Conservation (phyloP, 2,888 invertebrate genomes). For the Agrypnus murinus region DNA sequence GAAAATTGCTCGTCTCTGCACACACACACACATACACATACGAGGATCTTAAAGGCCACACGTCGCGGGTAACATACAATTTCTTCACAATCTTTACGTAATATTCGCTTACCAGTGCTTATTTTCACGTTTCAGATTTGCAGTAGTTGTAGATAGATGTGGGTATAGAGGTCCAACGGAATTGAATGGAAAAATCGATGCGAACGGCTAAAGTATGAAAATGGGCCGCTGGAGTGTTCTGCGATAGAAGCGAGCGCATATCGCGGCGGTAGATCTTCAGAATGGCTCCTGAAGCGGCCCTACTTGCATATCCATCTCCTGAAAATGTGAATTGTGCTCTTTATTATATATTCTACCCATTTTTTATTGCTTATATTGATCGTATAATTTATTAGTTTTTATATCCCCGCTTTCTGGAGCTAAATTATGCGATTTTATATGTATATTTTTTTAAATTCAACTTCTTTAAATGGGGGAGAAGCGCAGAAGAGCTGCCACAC, state of each 20-base stretch:
- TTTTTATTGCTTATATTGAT: conserved; percentile 62
- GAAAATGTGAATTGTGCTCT: conserved; percentile 60
- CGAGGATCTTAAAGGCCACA: background rate
- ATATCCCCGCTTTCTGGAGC: conserved; percentile 34
- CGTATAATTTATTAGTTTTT: conserved; percentile 59
- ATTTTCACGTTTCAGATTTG: conserved; percentile 54
- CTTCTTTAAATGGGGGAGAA: conserved; percentile 25
- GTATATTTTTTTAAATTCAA: conserved; percentile 30
- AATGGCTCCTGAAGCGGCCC: conserved; percentile 60
- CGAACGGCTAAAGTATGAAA: conserved; percentile 25
- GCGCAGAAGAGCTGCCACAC: background rate
- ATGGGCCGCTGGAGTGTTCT: conserved; percentile 48
- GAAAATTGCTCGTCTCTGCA: too few relatives aligned
- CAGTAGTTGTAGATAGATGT: conserved; percentile 53
- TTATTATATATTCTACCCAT: conserved; percentile 62
- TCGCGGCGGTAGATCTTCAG: conserved; percentile 61
- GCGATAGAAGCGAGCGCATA: conserved; percentile 54
- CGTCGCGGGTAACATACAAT: conserved; percentile 38
- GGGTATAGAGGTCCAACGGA: conserved; percentile 38
- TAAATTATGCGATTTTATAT: conserved; percentile 41
- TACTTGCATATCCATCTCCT: conserved; percentile 60
- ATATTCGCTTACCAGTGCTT: conserved; percentile 48
- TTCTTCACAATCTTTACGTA: conserved; percentile 51
- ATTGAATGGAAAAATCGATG: conserved; percentile 26
- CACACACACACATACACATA: too few relatives aligned